phyloP scores from a whole-genome alignment of 2,888 invertebrate species.

The Chrysina gloriosa region DNA sequence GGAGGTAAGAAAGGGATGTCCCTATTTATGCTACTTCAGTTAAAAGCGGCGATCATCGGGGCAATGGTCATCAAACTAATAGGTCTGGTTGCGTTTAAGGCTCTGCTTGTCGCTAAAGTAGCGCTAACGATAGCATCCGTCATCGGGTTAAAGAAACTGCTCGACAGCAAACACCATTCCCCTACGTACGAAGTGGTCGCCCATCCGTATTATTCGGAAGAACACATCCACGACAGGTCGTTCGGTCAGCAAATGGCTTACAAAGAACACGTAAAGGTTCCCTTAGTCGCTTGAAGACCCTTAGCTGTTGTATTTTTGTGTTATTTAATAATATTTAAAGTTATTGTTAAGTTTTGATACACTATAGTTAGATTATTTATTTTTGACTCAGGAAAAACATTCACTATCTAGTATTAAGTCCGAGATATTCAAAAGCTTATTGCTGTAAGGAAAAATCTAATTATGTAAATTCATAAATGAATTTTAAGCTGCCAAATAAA shows the following conservation, averaged over 20 bases:
- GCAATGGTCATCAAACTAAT: constrained; percentile 82
- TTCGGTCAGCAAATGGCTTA: constrained; percentile 77
- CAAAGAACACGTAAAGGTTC: constrained; percentile 46
- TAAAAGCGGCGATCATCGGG: constrained; percentile 83
- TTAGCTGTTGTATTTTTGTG: not conserved
- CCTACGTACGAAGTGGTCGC: constrained; percentile 82
- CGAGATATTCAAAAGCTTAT: too few relatives aligned
- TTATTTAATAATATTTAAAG: too few relatives aligned
- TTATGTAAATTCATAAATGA: too few relatives aligned
- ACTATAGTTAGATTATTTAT: not conserved
- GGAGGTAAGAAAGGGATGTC: constrained; percentile 82
- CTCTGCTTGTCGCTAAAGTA: constrained; percentile 84
- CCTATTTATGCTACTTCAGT: constrained; percentile 79
- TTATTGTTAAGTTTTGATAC: not conserved
- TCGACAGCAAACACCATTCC: constrained; percentile 75
- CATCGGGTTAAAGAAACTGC: constrained; percentile 78
- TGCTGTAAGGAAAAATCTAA: too few relatives aligned
- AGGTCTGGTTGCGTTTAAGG: constrained; percentile 86
- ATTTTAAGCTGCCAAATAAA: too few relatives aligned
- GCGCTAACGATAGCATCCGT: constrained; percentile 82
- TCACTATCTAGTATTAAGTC: too few relatives aligned
- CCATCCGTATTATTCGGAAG: constrained; percentile 66
- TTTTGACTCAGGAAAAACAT: not conserved
- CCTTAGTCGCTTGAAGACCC: not conserved
- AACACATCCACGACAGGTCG: constrained; percentile 74